phyloP scores from a whole-genome alignment of 2,888 invertebrate genomes.

The Microctonus aethiopoides region DNA sequence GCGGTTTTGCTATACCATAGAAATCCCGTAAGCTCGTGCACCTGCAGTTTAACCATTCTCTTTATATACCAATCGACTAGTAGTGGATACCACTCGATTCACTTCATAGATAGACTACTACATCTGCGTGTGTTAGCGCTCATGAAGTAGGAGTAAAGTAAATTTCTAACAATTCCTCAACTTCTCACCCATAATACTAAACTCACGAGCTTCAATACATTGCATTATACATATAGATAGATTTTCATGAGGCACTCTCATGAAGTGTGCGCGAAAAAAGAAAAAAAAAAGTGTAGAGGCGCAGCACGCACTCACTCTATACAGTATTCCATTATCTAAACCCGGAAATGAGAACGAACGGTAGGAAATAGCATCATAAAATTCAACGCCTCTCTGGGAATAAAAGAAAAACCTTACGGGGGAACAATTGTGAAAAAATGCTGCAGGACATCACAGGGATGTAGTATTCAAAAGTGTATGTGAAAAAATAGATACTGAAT shows the following conservation, averaged over 20 bases:
- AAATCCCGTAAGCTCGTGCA: conserved; percentile 35
- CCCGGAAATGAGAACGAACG: conserved; percentile 38
- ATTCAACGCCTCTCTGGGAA: conserved; percentile 33
- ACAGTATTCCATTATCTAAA: conserved; percentile 13
- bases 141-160: neutral
- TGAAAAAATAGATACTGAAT: neutral
- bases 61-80: neutral
- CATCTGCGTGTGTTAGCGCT: neutral
- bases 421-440: conserved; percentile 30
- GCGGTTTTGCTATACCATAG: conserved; percentile 33
- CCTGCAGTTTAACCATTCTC: neutral
- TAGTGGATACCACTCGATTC: neutral
- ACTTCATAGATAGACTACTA: neutral
- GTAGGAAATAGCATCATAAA: conserved; percentile 38
- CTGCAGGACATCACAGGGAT: conserved; percentile 12
- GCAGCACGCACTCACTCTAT: conserved; percentile 27
- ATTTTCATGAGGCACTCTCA: conserved; percentile 19
- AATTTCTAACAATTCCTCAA: conserved; percentile 2
- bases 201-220: conserved; percentile 28
- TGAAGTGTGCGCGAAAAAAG: conserved; percentile 17
- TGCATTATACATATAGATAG: neutral
- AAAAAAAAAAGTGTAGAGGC: conserved; percentile 1
- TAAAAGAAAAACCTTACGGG: conserved; percentile 24
- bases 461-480: neutral
- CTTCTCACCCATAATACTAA: conserved; percentile 5